A percentile compares a stretch with the other conserved stretches of the same genome.
Conservation (phyloP, 35 echinoderm and acorn worm genomes). For the Holothuria glaberrima region DNA sequence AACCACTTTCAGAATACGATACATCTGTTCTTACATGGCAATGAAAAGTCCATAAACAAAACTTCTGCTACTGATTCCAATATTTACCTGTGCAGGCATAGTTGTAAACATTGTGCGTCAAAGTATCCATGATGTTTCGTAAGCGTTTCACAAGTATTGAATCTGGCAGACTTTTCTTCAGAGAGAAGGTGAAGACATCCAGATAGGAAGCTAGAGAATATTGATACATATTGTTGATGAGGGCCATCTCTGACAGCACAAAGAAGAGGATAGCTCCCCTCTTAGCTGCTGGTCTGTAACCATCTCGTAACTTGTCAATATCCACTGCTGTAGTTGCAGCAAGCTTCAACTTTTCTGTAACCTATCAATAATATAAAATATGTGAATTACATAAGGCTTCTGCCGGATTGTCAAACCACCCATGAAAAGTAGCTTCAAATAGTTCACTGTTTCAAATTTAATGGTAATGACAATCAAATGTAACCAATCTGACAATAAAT, state of each 20-base stretch:
- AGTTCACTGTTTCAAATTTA: no score
- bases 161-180: constrained; percentile 91
- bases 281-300: constrained; percentile 96
- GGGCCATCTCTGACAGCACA: constrained; percentile 98
- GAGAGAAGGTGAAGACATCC: constrained; percentile 91
- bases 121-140: constrained; percentile 95
- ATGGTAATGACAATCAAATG: no score
- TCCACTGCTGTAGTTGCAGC: constrained; percentile 94
- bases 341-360: constrained; percentile 95
- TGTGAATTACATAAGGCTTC: neutral
- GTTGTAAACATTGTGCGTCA: constrained; percentile 98
- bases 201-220: constrained; percentile 93
- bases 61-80: no score
- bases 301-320: constrained; percentile 98
- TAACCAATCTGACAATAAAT: no score
- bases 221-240: constrained; percentile 99
- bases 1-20: neutral
- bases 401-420: no score
- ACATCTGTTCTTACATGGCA: no score
- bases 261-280: constrained; percentile 99
- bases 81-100: constrained; percentile 96
- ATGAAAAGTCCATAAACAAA: no score
- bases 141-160: constrained; percentile 95
- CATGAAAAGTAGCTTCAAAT: no score
- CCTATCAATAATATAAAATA: constrained; percentile 50